Base-by-base conservation (phyloP, 1,140 invertebrate genomes). In the Caenorhabditis tropicalis region DNA sequence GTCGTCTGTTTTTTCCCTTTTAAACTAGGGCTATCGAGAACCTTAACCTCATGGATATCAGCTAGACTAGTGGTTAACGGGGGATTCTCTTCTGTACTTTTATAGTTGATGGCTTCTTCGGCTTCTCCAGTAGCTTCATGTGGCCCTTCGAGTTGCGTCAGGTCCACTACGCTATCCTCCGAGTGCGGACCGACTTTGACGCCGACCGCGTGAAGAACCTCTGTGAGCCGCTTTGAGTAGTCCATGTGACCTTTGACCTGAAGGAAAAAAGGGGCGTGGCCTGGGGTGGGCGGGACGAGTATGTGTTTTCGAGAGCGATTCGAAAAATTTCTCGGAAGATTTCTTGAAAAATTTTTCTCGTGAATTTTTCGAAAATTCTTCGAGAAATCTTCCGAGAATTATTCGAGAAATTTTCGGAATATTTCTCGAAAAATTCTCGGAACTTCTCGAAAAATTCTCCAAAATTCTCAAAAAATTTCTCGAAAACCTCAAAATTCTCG, bases 201-300 rank as follows among this genome's bases (percentile, higher is more conserved):
- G 1, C 89, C 89, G 16, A 90, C 89, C 10, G 89, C 89, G 15
- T 90, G 84, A 31, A 90, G 56, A 5, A 91, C 87, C 79, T 91
- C 88, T 12, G 89, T 90, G 16, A 90, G 60, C 49, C 89, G 90
- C 49, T 86, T 83, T 5, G 87, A 86, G 60, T 90, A 90, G 82
- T 90, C 89, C 84, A 90, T 81, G 84, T 90, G 89, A 19, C 89
- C 89, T 85, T 91, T 90, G 0, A 89, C 86, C 86, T 87, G 65
- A 60, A 87, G 85, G 6, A 29, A 33, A 43, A 4, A 1, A 74
- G 12, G 0, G 9, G n/a, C n/a, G n/a, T n/a, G n/a, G n/a, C n/a
- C n/a, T n/a, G n/a, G n/a, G n/a, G n/a, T n/a, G n/a, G n/a, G n/a
- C n/a, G n/a, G n/a, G n/a, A n/a, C n/a, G n/a, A n/a, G n/a, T n/a